Evolutionary conservation across 2,888 invertebrate species (phyloP).

Genomic region (Mesorhabditis spiculigera): DNA sequence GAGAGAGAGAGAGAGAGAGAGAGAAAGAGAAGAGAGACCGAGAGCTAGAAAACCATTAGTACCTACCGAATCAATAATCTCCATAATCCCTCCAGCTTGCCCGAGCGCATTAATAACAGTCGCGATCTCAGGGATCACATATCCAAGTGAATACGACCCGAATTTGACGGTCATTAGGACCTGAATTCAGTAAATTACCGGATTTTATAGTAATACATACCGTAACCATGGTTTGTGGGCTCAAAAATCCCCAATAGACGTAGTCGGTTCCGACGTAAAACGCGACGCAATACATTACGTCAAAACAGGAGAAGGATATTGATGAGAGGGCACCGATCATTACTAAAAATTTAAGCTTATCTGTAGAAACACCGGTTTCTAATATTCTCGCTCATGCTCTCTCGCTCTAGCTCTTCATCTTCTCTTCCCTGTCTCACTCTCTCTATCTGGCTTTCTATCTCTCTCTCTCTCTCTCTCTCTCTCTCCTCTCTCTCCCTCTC

Average conservation of each 20-base stretch:
- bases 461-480: no score
- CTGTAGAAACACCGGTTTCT: no score
- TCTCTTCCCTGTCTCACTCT: no score
- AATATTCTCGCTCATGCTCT: no score
- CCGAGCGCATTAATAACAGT: not conserved
- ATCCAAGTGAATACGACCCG: not conserved
- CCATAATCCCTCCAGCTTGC: conserved; percentile 5
- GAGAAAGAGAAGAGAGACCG: no score
- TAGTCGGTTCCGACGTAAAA: conserved; percentile 59
- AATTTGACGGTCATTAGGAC: not conserved
- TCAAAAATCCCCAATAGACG: conserved; percentile 25
- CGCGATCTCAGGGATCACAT: not conserved
- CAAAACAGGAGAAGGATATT: not conserved
- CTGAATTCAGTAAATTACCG: not conserved
- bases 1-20: no score
- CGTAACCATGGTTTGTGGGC: conserved; percentile 31
- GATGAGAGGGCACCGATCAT: not conserved
- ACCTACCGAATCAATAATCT: not conserved
- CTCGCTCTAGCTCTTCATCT: no score
- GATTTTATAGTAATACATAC: conserved; percentile 10
- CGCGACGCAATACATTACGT: conserved; percentile 19
- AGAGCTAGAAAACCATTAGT: not conserved
- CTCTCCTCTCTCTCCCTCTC: no score
- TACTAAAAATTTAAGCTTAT: not conserved
- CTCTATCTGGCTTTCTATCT: no score